Percentiles rank a stretch among this genome's conserved stretches.
These are phyloP conservation scores for Griposia aprilina DNA, from an alignment of 2,888 invertebrate species.

Conservation along the genomic window DNA sequence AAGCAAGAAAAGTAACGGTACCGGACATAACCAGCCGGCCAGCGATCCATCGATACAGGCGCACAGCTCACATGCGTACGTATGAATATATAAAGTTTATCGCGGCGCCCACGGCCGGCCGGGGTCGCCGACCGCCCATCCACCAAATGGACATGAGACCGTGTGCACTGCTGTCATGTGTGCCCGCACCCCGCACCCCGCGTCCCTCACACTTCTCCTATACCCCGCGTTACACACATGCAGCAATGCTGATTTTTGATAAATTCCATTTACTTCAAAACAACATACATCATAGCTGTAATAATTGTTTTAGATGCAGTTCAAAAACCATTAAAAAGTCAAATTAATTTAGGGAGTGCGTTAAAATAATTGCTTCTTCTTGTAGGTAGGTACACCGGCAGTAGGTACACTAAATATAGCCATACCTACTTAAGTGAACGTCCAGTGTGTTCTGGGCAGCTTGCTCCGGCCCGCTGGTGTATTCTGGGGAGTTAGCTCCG, in stretches of 20 bases:
- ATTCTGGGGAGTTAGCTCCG: neutral
- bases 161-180: constrained; percentile 69
- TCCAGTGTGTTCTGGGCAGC: neutral
- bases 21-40: constrained; percentile 73
- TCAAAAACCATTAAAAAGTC: neutral
- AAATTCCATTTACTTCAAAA: constrained; percentile 18
- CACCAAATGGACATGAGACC: constrained; percentile 71
- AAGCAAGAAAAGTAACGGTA: constrained; percentile 82
- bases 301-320: neutral
- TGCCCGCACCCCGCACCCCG: constrained; percentile 35
- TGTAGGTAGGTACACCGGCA: neutral
- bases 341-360: neutral
- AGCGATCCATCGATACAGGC: constrained; percentile 60
- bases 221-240: constrained; percentile 22
- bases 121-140: constrained; percentile 70
- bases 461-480: neutral
- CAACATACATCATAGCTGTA: neutral
- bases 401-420: too few relatives aligned
- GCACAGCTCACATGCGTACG: constrained; percentile 58
- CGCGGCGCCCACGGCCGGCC: constrained; percentile 65
- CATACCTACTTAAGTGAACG: neutral
- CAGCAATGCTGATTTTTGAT: constrained; percentile 53
- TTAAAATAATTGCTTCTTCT: too few relatives aligned
- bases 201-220: constrained; percentile 6
- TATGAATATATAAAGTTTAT: constrained; percentile 70